Conservation (phyloP, 2,797 vertebrate species). For the Lophotriccus pileatus region DNA sequence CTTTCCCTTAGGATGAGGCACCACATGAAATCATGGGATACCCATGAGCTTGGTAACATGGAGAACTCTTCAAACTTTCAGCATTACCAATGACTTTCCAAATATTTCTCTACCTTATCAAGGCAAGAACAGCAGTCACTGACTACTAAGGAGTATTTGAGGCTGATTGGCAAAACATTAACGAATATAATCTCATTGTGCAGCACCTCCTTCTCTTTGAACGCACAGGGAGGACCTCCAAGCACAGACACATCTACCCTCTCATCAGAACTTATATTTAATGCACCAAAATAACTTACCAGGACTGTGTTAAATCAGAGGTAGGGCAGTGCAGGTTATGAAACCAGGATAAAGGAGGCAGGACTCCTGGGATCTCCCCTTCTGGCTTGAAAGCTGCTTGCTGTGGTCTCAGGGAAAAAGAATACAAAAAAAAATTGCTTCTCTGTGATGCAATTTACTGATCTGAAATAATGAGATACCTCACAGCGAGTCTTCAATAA, state of each 20-base stretch:
- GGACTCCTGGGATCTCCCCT: neutral
- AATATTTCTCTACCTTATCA: neutral
- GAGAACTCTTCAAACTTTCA: neutral
- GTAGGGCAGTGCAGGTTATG: neutral
- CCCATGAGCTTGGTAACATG: neutral
- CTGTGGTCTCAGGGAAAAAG: neutral
- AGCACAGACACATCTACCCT: neutral
- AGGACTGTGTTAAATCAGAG: neutral
- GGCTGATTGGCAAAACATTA: neutral
- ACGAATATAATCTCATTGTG: neutral
- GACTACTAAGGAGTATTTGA: neutral
- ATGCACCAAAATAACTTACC: neutral
- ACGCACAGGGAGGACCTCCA: neutral
- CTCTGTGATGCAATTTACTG: neutral
- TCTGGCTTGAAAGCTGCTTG: neutral
- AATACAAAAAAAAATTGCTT: neutral
- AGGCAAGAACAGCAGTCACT: neutral
- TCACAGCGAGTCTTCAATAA: neutral
- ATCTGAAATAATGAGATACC: neutral
- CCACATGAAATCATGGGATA: neutral
- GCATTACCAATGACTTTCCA: neutral
- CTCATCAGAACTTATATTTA: neutral
- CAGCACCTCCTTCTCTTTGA: neutral
- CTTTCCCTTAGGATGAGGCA: neutral
- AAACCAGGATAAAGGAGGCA: neutral